Percentiles rank a stretch among this genome's conserved stretches.
Evolutionary conservation across 2,797 vertebrate genomes (phyloP).

Genomic region (Myotis myotis): DNA sequence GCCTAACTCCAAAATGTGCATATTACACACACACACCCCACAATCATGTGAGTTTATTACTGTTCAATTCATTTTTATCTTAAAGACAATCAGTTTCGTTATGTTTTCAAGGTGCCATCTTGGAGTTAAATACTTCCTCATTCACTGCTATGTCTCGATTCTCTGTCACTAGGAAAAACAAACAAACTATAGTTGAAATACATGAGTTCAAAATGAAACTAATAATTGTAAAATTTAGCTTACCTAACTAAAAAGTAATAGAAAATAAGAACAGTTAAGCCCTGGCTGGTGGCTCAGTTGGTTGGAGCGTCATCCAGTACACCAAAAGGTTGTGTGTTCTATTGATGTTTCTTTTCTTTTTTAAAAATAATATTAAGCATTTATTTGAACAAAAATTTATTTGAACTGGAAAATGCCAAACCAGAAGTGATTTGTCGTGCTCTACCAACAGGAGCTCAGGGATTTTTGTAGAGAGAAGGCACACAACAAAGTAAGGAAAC

Average conservation of each 20-base stretch:
- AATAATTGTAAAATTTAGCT: neutral
- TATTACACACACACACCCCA: neutral
- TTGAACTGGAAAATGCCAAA: too few species aligned
- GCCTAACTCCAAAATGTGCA: neutral
- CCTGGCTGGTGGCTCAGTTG: too few species aligned
- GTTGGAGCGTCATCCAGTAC: too few species aligned
- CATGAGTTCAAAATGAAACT: conserved; percentile 2
- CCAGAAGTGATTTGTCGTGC: too few species aligned
- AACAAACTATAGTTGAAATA: conserved; percentile 11
- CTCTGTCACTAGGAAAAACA: neutral
- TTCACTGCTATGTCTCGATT: neutral
- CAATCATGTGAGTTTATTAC: neutral
- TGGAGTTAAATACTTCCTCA: neutral
- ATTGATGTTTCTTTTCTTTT: too few species aligned
- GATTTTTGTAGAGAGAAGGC: too few species aligned
- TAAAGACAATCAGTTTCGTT: neutral
- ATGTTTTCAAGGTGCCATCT: neutral
- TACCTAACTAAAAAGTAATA: neutral
- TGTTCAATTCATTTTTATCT: conserved; percentile 15
- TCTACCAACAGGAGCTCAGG: too few species aligned
- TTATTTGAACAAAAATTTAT: too few species aligned
- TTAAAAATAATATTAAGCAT: too few species aligned
- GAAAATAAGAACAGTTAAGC: neutral
- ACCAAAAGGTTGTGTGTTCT: too few species aligned
- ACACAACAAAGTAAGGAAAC: too few species aligned